Evolutionary conservation across 2,888 invertebrate species (phyloP), one percentile per base, ranked within the genome.

Genomic region (Dexiosoma caninum): DNA sequence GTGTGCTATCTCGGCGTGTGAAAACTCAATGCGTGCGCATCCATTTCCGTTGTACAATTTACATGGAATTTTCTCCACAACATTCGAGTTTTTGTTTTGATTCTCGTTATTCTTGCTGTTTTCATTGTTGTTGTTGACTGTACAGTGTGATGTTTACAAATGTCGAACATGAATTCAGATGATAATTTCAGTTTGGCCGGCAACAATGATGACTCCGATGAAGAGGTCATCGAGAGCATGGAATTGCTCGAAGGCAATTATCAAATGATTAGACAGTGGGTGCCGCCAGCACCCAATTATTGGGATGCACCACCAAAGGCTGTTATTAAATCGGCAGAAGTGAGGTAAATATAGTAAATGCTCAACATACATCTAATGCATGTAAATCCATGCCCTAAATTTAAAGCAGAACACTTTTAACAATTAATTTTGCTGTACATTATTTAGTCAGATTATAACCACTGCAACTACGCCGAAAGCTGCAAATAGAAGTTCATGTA

Each of bases 221-320:
- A 89, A 84, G 90, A 90, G 85, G 86, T 88, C 84, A 87, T 90
- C 72, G 88, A 90, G 84, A 87, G 88, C 84, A 90, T 90, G 90
- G 88, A 89, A 82, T 85, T 90, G 84, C 88, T 90, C 35, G 90
- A 90, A 83, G 90, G 90, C 84, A 90, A 90, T 85, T 90, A 90
- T 84, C 90, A 90, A 83, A 86, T 90, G 81, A 86, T 90, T 51
- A 86, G 88, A 55, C 89, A 89, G 83, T 90, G 90, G 90, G 90
- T 90, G 77, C 90, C 90, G 69, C 90, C 90, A 66, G 90, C 90
- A 9, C 90, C 90, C 35, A 88, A 88, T 83, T 90, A 89, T 85
- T 90, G 90, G 90, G 88, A 90, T 86, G 90, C 90, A 37, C 90
- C 90, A 27, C 90, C 90, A 51, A 90, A 90, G 82, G 90, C 89